Percentiles rank a stretch among this genome's conserved stretches.
Evolutionary conservation across 2,797 vertebrate species (phyloP).

Genomic region (Sciaenops ocellatus): DNA sequence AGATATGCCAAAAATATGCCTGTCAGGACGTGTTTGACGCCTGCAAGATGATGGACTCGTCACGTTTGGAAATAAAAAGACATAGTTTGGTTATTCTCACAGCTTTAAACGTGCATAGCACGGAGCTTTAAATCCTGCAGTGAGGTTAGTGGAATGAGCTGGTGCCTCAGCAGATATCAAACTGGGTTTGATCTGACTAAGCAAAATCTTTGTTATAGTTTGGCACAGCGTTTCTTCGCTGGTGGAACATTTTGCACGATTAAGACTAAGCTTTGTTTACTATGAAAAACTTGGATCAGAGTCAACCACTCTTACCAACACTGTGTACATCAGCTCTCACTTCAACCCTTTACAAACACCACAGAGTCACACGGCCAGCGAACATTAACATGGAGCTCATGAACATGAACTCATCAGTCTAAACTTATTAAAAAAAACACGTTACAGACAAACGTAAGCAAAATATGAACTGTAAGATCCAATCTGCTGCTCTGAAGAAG

Average conservation of each 20-base stretch:
- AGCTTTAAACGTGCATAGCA: background rate
- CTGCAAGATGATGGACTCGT: background rate
- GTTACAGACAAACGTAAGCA: background rate
- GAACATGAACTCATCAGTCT: no score
- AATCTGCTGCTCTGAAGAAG: background rate
- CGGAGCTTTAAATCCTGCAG: background rate
- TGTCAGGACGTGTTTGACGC: constrained; percentile 20
- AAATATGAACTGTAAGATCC: background rate
- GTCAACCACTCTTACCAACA: background rate
- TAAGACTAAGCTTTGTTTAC: constrained; percentile 19
- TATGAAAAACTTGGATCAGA: background rate
- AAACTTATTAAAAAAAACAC: background rate
- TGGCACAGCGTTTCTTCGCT: background rate
- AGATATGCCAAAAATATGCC: constrained; percentile 52
- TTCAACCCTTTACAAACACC: background rate
- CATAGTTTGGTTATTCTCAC: background rate
- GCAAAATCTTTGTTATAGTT: background rate
- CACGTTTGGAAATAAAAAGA: background rate
- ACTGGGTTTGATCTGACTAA: background rate
- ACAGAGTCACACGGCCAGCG: background rate
- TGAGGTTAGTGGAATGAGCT: background rate
- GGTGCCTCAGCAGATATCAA: background rate
- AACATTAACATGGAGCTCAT: background rate
- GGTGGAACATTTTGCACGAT: background rate
- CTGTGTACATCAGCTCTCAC: background rate